Base-by-base conservation (phyloP, 2,888 invertebrate species). In the Cryptocheilus praepositus region DNA sequence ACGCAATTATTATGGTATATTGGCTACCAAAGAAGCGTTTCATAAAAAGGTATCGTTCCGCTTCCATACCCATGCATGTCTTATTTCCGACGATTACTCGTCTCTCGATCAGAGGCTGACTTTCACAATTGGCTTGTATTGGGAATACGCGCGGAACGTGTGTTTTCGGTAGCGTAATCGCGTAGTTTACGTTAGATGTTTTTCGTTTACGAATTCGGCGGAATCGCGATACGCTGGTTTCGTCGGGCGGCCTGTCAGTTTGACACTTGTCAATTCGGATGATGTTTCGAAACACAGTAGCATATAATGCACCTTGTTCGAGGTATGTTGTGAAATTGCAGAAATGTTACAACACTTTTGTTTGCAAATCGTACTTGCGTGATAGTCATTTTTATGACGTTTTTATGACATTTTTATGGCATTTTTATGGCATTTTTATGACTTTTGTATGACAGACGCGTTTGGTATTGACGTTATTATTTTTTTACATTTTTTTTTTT, bases 1-100 rank as follows among this genome's bases (percentile, higher is more conserved):
- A 85, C 95, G 97, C 97, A 98, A 97, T 86, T 43, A 87, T 87
- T 43, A 87, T 87, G 86, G 79, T 85, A 74, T 83, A 80, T 79
- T 83, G 85, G 79, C 64, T 85, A 66, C 81, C 79, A 73, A 87
- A 82, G 74, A 86, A 82, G 71, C 83, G 83, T 67, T 78, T 85
- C 61, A 65, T 83, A 52, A 85, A 83, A 80, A 86, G 86, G 85
- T 85, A 86, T 51, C 53, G 59, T 64, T 57, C 53, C 57, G 7
- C 25, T 52, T 57, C 43, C 15, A 22, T 49, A 7, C 49, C 36
- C 11, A 7, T 64, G 60, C 60, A 60, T 60, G 51, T 18, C 43
- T 53, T 53, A 53, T 11, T 15, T 18, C 5, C 49, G 19, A 49
- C 1, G 36, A 36, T 36, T 7, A 8, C 11, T 11, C 13, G 2